Percentiles rank a stretch among this genome's conserved stretches.
These are phyloP conservation scores for Anabas testudineus DNA, from an alignment of 2,797 vertebrate species.

Conservation along the genomic window DNA sequence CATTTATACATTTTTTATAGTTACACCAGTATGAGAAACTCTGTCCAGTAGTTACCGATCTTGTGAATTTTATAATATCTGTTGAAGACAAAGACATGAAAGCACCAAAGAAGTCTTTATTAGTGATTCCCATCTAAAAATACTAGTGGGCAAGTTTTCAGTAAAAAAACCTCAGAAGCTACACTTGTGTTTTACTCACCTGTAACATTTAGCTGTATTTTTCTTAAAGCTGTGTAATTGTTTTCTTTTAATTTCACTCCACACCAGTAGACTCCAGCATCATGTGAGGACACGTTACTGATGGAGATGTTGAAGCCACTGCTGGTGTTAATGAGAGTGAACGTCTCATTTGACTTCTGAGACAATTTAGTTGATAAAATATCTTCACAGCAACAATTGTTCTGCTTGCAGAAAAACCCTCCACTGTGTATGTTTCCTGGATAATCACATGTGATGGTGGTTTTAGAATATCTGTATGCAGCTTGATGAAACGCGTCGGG, in stretches of 20 bases:
- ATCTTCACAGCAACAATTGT: accelerated
- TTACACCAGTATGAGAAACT: too few species aligned
- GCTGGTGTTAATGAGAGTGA: accelerated
- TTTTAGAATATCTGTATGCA: not conserved
- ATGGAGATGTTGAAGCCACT: not conserved
- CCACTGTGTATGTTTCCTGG: too few species aligned
- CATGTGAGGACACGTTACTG: not conserved
- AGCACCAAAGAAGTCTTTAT: too few species aligned
- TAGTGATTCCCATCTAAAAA: too few species aligned
- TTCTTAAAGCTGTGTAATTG: not conserved
- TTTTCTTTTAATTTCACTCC: accelerated
- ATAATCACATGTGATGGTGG: not conserved
- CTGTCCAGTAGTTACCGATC: too few species aligned
- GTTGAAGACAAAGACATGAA: not conserved
- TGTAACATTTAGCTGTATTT: constrained; percentile 10
- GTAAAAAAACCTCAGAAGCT: not conserved
- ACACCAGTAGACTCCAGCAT: constrained; percentile 30
- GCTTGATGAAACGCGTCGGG: too few species aligned
- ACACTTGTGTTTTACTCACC: constrained; percentile 5
- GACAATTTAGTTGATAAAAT: not conserved
- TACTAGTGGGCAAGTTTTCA: too few species aligned
- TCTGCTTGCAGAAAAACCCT: constrained; percentile 24
- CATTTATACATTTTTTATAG: too few species aligned
- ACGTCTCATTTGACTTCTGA: not conserved
- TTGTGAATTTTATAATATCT: too few species aligned